Percentiles rank a stretch among this genome's conserved stretches.
These are phyloP conservation scores for Periophthalmus modestus DNA, from an alignment of 2,113 vertebrate genomes.

Conservation along the genomic window DNA sequence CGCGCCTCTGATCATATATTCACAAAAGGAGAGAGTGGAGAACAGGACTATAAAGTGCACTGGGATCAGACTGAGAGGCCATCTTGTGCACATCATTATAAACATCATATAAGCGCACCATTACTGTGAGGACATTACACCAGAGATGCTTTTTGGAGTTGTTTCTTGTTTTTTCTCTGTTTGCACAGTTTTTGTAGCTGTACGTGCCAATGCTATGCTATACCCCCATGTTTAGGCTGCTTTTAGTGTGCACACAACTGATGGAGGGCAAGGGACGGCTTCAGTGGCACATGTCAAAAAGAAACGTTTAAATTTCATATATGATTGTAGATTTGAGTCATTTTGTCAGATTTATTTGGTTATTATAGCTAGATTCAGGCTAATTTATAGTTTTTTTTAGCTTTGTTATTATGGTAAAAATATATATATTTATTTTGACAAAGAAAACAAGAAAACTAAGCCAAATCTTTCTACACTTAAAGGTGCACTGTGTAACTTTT, in stretches of 20 bases:
- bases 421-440: too few relatives aligned
- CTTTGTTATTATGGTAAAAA: too few relatives aligned
- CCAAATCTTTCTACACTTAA: too few relatives aligned
- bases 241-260: neutral
- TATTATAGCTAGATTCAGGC: neutral
- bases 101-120: constrained; percentile 61
- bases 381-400: too few relatives aligned
- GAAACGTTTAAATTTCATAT: neutral
- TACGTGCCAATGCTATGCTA: constrained; percentile 34
- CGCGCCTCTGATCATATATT: constrained; percentile 73
- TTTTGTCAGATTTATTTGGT: neutral
- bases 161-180: constrained; percentile 44
- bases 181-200: constrained; percentile 30
- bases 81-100: constrained; percentile 62
- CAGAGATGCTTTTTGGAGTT: constrained; percentile 44
- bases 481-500: too few relatives aligned
- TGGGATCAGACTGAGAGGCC: constrained; percentile 57
- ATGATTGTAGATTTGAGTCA: too few relatives aligned
- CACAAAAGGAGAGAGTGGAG: constrained; percentile 69
- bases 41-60: constrained; percentile 65
- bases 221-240: constrained; percentile 18
- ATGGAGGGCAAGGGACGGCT: neutral
- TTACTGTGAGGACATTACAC: constrained; percentile 64
- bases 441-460: too few relatives aligned
- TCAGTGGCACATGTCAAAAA: neutral